Evolutionary conservation across 2,113 vertebrate genomes (phyloP).

Genomic region (Scophthalmus maximus): DNA sequence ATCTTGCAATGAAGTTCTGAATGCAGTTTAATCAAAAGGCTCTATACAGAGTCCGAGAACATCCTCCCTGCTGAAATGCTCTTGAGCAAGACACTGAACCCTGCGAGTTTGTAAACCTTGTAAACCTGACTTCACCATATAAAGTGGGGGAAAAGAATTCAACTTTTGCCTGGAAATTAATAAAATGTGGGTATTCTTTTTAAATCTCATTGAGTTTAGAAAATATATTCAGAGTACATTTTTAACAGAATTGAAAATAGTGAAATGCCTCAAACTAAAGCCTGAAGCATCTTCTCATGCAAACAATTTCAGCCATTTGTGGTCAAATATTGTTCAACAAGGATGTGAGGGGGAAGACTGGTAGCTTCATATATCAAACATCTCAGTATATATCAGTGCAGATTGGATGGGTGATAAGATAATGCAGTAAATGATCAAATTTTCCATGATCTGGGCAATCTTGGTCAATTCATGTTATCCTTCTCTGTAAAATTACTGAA

Average conservation of each 20-base stretch:
- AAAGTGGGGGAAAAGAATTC: not conserved
- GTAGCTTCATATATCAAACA: not conserved
- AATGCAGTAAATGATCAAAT: slow-evolving; percentile 33
- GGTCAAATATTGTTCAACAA: slow-evolving; percentile 1
- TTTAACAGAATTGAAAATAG: not conserved
- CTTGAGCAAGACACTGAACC: not conserved
- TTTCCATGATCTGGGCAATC: too few species aligned
- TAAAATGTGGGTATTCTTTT: slow-evolving; percentile 3
- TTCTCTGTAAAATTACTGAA: too few species aligned
- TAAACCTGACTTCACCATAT: slow-evolving; percentile 7
- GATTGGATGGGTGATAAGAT: not conserved
- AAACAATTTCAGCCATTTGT: slow-evolving; percentile 21
- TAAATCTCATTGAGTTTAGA: not conserved
- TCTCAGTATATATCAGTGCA: not conserved
- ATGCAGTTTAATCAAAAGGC: slow-evolving; percentile 14
- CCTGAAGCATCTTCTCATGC: not conserved
- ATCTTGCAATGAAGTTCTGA: slow-evolving; percentile 20
- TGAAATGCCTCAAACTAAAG: not conserved
- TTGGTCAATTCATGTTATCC: too few species aligned
- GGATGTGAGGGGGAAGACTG: slow-evolving; percentile 11
- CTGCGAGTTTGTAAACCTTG: not conserved
- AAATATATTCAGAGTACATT: not conserved
- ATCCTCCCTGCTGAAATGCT: not conserved
- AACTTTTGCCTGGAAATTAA: not conserved
- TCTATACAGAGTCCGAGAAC: not conserved